Base-by-base conservation (phyloP, 1,140 invertebrate genomes). In the Schlechtendalia chinensis region DNA sequence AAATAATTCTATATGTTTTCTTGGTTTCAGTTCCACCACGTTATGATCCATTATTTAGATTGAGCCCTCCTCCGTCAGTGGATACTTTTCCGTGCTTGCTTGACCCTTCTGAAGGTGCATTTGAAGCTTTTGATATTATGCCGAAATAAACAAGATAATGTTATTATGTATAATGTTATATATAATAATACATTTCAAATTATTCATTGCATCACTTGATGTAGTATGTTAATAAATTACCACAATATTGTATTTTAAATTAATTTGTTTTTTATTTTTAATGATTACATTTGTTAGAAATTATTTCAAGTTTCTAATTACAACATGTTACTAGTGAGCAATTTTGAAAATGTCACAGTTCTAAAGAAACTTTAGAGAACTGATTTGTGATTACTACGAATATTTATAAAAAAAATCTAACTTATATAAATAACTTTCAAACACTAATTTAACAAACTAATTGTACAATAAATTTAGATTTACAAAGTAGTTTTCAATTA, bases 111-210 rank as follows among this genome's bases (percentile, higher is more conserved):
- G 58, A 79, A 50, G 75, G 75, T 2, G 75, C 75, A 47, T 79
- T 79, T 61, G 75, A 79, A 79, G 75, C 75, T 17, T 79, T 79
- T 50, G 75, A 79, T 79, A 79, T 79, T 63, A 24, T 22, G 16
- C 75, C 75, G 4, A 72, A 72, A 54, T n/a, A 54, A 27, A 69
- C 0, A 69, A 14, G 11, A 32, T 12, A 39, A 4, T 45, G 39
- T n/a, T 39, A 0, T 32, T 39, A n/a, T 22, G n/a, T n/a, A n/a
- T n/a, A n/a, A n/a, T n/a, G n/a, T n/a, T n/a, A n/a, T n/a, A n/a
- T n/a, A 29, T 22, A 29, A 17, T 12, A 27, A 53, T 29, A 53
- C 22, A 50, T 71, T 29, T 27, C 1, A 53, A 29, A 32, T 27
- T 71, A 19, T 50, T 53, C 8, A 71, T 53, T 71, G 27, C 45